Conservation (phyloP, 2,113 vertebrate genomes). For the Cephalopholis sonnerati region DNA sequence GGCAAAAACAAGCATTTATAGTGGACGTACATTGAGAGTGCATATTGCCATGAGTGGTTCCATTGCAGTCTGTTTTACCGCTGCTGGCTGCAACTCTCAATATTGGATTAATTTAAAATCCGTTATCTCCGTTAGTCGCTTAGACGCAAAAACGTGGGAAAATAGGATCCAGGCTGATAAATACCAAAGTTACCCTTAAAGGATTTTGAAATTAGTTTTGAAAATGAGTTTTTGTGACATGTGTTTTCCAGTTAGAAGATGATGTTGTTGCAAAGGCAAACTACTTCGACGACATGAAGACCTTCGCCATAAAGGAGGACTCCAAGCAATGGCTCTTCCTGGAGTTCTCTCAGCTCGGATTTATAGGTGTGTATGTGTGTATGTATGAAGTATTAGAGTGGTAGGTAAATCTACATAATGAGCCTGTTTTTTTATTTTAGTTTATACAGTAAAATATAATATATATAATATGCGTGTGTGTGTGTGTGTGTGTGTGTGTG, state of each 20-base stretch:
- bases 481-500: background rate
- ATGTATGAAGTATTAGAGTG: background rate
- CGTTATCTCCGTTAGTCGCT: too few relatives aligned
- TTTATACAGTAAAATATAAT: background rate
- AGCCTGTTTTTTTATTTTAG: background rate
- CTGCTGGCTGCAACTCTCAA: too few relatives aligned
- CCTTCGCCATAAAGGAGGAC: constrained; percentile 84
- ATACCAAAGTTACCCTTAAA: too few relatives aligned
- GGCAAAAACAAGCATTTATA: too few relatives aligned
- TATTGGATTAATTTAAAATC: too few relatives aligned
- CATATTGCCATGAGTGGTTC: too few relatives aligned
- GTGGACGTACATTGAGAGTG: too few relatives aligned
- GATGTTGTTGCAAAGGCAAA: constrained; percentile 92
- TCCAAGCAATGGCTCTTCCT: constrained; percentile 93
- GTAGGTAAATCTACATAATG: too few relatives aligned
- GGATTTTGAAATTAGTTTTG: background rate
- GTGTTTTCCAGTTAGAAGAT: constrained; percentile 90
- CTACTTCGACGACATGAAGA: constrained; percentile 92
- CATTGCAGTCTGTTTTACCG: too few relatives aligned
- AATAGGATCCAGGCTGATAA: too few relatives aligned
- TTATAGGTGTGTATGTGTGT: constrained; percentile 88
- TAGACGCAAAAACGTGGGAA: too few relatives aligned
- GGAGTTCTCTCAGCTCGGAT: constrained; percentile 96
- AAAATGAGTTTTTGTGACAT: background rate
- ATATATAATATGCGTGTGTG: constrained; percentile 53